A percentile compares a stretch with the other conserved stretches of the same genome.
These are phyloP conservation scores for Rhinogobius similis DNA, from an alignment of 2,113 vertebrate species.

Conservation along the genomic window DNA sequence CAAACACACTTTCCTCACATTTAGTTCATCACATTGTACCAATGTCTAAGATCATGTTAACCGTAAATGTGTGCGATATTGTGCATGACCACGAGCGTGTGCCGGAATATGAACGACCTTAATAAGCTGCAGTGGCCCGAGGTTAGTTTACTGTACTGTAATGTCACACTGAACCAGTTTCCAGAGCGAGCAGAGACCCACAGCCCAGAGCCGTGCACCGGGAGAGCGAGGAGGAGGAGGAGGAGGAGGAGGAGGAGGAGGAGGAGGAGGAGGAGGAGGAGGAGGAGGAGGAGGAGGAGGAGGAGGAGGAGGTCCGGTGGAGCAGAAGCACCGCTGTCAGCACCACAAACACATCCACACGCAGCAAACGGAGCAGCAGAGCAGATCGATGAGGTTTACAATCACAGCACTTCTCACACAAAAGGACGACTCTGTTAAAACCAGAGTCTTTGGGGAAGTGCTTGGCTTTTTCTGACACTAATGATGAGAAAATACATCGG, in stretches of 20 bases:
- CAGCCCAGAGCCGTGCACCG: background rate
- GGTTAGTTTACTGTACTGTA: background rate
- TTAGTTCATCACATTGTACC: too few species aligned
- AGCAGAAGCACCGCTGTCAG: background rate
- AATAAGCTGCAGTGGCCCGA: background rate
- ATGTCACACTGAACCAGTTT: slow-evolving; percentile 11
- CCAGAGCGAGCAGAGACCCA: background rate
- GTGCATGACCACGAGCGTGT: background rate
- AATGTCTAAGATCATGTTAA: background rate
- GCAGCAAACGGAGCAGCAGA: background rate
- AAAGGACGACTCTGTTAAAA: background rate
- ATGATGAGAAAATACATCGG: background rate
- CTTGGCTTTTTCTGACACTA: background rate
- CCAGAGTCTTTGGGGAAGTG: background rate
- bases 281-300: background rate
- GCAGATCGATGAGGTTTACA: background rate
- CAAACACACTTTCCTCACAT: too few species aligned
- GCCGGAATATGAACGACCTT: background rate
- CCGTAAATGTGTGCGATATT: background rate
- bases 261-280: background rate
- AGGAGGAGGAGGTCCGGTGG: background rate
- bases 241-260: background rate
- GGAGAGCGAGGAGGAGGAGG: background rate
- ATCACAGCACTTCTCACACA: background rate
- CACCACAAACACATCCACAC: background rate